A percentile compares a stretch with the other conserved stretches of the same genome.
phyloP scores from a whole-genome alignment of 2,113 vertebrate species.

The Hypanus sabinus region DNA sequence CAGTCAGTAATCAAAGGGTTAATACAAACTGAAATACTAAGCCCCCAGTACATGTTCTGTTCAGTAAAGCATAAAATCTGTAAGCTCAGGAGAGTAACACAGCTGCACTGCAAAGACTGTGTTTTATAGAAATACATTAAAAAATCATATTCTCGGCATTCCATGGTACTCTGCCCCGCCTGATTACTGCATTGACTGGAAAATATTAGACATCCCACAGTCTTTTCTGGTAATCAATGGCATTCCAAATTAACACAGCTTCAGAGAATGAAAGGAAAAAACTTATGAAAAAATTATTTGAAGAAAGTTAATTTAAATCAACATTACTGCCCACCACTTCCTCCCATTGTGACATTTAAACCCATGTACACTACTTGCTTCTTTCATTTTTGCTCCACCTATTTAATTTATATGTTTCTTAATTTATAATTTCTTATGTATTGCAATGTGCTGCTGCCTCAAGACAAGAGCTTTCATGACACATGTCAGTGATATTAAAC shows the following conservation, averaged over 20 bases:
- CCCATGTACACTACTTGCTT: too few species aligned
- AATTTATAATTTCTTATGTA: too few species aligned
- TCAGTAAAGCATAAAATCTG: conserved; percentile 70
- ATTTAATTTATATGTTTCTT: too few species aligned
- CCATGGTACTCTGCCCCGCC: conserved; percentile 63
- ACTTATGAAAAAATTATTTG: conserved; percentile 65
- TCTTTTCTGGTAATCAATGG: conserved; percentile 65
- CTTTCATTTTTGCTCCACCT: too few species aligned
- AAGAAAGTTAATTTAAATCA: background rate
- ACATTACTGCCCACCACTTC: background rate
- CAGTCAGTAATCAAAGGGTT: conserved; percentile 52
- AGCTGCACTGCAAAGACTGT: conserved; percentile 59
- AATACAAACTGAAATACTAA: conserved; percentile 54
- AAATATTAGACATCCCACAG: conserved; percentile 64
- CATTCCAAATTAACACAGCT: conserved; percentile 69
- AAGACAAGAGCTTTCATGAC: too few species aligned
- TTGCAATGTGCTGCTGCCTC: too few species aligned
- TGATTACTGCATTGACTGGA: conserved; percentile 60
- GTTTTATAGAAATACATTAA: conserved; percentile 84
- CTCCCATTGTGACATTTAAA: background rate
- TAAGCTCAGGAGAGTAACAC: conserved; percentile 64
- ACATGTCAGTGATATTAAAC: too few species aligned
- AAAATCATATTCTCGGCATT: conserved; percentile 81
- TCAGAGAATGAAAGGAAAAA: conserved; percentile 63
- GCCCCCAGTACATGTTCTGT: conserved; percentile 59